Percentiles rank a stretch among this genome's conserved stretches.
phyloP scores from a whole-genome alignment of 2,888 invertebrate genomes.

The Meiosimyza decipiens region DNA sequence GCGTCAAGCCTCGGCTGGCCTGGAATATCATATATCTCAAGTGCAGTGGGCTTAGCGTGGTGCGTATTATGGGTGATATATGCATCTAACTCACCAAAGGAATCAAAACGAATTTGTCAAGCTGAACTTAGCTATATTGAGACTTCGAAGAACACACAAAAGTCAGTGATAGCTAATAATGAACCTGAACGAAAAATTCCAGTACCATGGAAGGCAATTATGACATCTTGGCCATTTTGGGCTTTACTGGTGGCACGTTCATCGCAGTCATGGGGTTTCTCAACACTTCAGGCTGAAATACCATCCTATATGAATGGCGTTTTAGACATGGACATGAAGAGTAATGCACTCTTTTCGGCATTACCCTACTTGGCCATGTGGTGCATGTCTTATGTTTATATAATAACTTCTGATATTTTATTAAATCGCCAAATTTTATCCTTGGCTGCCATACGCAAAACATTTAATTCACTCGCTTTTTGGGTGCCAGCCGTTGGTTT shows the following conservation, averaged over 20 bases:
- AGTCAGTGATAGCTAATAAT: constrained; percentile 21
- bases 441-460: constrained; percentile 57
- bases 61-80: constrained; percentile 70
- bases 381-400: constrained; percentile 68
- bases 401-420: constrained; percentile 66
- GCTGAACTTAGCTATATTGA: constrained; percentile 73
- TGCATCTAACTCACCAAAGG: constrained; percentile 71
- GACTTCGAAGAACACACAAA: constrained; percentile 58
- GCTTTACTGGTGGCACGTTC: constrained; percentile 70
- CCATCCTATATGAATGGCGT: constrained; percentile 77
- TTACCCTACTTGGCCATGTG: constrained; percentile 70
- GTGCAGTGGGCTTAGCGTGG: constrained; percentile 69
- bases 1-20: constrained; percentile 75
- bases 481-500: constrained; percentile 70
- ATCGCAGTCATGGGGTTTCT: constrained; percentile 78
- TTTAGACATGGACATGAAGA: constrained; percentile 72
- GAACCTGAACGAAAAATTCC: constrained; percentile 52
- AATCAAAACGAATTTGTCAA: constrained; percentile 69
- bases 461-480: constrained; percentile 59
- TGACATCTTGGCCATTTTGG: constrained; percentile 75
- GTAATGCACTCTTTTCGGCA: constrained; percentile 68
- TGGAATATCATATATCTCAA: constrained; percentile 74
- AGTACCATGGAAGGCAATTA: constrained; percentile 75
- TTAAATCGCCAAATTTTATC: constrained; percentile 64
- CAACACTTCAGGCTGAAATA: constrained; percentile 76